Evolutionary conservation across 1,140 invertebrate genomes (phyloP), one percentile per base, ranked within the genome.

Genomic region (Lethocerus indicus): DNA sequence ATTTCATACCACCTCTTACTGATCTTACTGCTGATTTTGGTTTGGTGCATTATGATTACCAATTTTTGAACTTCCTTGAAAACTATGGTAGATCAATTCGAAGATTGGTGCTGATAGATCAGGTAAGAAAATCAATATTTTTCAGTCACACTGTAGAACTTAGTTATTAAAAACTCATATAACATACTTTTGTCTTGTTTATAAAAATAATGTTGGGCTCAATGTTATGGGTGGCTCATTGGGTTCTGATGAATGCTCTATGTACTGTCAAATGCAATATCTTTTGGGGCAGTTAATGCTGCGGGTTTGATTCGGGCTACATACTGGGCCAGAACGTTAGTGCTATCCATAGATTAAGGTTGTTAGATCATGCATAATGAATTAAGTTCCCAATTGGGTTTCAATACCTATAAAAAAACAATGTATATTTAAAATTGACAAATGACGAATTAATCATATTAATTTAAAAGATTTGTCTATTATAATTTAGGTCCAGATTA

Each of bases 21-120:
- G 46, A 46, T 23, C 51, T 58, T 7, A 58, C 56, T 4, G 43
- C 57, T 29, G 57, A 58, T 49, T 58, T 58, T 43, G 57, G 57
- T 36, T 58, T 55, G 49, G 28, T 44, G 21, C 25, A 49, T 52
- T 55, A 48, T 35, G 39, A 23, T 12, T 36, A 26, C 21, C 16
- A 40, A 32, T 36, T 58, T 36, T 46, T 27, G 29, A 23, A 23
- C 29, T 58, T 36, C 36, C 41, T 58, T n/a, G n/a, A 50, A 24
- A 24, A 35, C 13, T 49, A 49, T 39, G 55, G 55, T 1, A 14
- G 20, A 13, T 41, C 14, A 13, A 27, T 58, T 12, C 28, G 35
- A n/a, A 49, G 49, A 18, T 44, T 58, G 7, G 28, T 49, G 13
- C 25, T 56, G 0, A 45, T 56, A 41, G 52, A 55, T 52, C 57